Conservation (phyloP, 2,113 vertebrate genomes). For the Heptranchias perlo region DNA sequence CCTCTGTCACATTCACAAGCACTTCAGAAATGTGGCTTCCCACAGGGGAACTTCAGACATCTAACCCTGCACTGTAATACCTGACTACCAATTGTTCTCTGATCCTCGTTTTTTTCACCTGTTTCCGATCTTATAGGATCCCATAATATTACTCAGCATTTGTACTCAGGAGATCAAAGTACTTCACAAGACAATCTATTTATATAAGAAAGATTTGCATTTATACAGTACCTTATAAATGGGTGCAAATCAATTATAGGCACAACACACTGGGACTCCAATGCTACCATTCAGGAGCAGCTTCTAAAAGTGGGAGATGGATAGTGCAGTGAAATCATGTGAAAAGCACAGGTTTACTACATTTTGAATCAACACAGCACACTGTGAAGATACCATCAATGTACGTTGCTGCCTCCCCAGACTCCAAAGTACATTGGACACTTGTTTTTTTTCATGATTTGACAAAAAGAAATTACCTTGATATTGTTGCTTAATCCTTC, state of each 20-base stretch:
- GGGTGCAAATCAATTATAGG: not conserved
- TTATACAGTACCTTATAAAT: not conserved
- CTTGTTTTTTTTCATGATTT: not conserved
- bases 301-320: not conserved
- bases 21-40: not conserved
- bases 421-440: not conserved
- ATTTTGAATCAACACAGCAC: not conserved
- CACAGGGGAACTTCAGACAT: not conserved
- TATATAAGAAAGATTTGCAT: not conserved
- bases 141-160: not conserved
- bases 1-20: not conserved
- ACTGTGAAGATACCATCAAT: not conserved
- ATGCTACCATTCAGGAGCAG: not conserved
- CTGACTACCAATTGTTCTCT: not conserved
- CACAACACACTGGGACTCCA: not conserved
- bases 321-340: not conserved
- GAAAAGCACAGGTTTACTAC: not conserved
- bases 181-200: not conserved
- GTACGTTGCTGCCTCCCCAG: not conserved
- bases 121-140: not conserved
- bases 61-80: not conserved
- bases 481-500: not conserved
- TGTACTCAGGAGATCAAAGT: not conserved
- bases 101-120: not conserved
- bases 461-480: not conserved